Evolutionary conservation across 2,113 vertebrate species (phyloP), one percentile per base, ranked within the genome.

Genomic region (Aplodontia rufa): DNA sequence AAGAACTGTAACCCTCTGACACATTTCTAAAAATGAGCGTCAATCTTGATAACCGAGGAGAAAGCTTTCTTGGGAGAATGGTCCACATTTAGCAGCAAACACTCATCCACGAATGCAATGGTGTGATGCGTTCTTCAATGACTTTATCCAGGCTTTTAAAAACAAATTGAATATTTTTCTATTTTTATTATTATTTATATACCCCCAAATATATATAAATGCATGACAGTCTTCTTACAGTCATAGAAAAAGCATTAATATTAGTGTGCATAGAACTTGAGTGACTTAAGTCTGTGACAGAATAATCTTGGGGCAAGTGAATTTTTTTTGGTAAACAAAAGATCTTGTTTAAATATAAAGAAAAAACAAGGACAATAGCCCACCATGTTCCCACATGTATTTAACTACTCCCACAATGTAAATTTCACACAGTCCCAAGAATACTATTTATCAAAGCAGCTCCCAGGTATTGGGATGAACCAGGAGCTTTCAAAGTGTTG

Each of bases 381-480:
- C 78, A 42, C 28, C 51, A 68, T 80, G 82, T 89, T 95, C 75
- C 69, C 78, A 91, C 80, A 90, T 74, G 53, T 58, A 82, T 92
- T 92, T 78, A 62, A 51, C 19, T 76, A n/a, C 76, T 87, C 47
- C 30, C 51, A 94, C 69, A 91, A 75, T 89, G 91, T 60, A 91
- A 58, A 93, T 92, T 95, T 96, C 85, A 92, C 22, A 47, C 42
- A 86, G 55, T 82, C 62, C 26, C 49, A 35, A 95, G 95, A 91
- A 95, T 69, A 85, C 37, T 87, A 19, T 87, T 96, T 90, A 88
- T 93, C 81, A 93, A 91, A 96, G 95, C 26, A 71, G 28, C 28
- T 92, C 71, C 64, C 97, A 97, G 97, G 91, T 98, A 96, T 94
- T 96, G 97, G 98, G 98, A 98, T 98, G 98, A 98, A 96, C 97